These are phyloP conservation scores for Tapirus terrestris DNA, from an alignment of 2,113 vertebrate species.

Conservation along the genomic window DNA sequence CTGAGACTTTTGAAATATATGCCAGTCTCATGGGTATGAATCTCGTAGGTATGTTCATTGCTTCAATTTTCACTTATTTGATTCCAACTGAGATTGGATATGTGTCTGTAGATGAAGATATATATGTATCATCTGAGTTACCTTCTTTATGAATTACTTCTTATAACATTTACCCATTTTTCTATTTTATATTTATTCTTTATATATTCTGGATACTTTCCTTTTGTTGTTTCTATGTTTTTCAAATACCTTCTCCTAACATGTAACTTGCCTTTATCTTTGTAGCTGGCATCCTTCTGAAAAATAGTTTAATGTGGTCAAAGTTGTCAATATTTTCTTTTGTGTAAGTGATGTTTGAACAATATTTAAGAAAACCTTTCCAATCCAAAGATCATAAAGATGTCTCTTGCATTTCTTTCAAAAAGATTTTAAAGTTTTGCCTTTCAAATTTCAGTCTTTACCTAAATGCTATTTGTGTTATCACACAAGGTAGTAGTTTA, in stretches of 20 bases:
- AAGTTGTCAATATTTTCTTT: background rate
- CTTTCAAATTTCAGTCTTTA: constrained; percentile 1
- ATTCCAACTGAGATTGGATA: background rate
- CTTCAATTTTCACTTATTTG: background rate
- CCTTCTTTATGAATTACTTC: background rate
- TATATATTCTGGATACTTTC: background rate
- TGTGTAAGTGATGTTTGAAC: background rate
- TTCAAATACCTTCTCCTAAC: background rate
- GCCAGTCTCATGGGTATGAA: background rate
- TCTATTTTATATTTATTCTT: background rate
- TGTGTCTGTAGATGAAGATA: background rate
- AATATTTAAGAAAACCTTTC: background rate
- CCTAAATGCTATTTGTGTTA: background rate
- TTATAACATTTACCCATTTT: background rate
- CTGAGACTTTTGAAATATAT: background rate
- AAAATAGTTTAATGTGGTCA: background rate
- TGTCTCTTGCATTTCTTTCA: background rate
- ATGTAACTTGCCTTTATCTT: background rate
- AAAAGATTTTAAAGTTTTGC: background rate
- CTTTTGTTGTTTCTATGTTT: background rate
- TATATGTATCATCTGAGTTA: background rate
- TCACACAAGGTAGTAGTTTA: background rate
- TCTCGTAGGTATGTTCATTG: background rate
- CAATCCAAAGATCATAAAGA: background rate
- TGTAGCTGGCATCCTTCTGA: background rate